A percentile compares a stretch with the other conserved stretches of the same genome.
Evolutionary conservation across 2,113 vertebrate genomes (phyloP).

Genomic region (Glaucomys volans): DNA sequence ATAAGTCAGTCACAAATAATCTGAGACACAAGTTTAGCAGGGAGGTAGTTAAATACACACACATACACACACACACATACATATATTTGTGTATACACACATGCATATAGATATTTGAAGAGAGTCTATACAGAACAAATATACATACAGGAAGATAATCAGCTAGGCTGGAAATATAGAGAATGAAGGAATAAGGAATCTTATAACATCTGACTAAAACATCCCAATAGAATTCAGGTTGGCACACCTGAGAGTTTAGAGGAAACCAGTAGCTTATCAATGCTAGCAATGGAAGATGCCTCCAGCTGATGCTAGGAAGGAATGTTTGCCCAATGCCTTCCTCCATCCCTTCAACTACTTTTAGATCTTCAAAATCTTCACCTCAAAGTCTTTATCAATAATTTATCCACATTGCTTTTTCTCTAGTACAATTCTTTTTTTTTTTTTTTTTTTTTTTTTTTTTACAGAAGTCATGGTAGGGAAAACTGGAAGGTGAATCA

Average conservation of each 20-base stretch:
- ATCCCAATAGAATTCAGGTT: not conserved
- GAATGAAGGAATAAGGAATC: not conserved
- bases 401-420: not conserved
- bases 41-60: too few species aligned
- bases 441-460: not conserved
- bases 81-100: not conserved
- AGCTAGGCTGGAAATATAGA: not conserved
- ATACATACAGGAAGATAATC: not conserved
- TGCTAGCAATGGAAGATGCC: not conserved
- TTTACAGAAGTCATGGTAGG: not conserved
- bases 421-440: not conserved
- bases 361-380: not conserved
- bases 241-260: not conserved
- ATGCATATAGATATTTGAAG: not conserved
- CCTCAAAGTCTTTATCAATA: not conserved
- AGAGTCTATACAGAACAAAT: not conserved
- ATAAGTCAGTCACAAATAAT: not conserved
- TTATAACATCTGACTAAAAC: not conserved
- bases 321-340: not conserved
- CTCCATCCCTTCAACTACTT: not conserved
- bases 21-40: not conserved
- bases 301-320: not conserved
- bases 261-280: not conserved
- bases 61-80: too few species aligned
- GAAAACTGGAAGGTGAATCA: fast-evolving